Conservation (phyloP, 2,113 vertebrate genomes). For the Nansenia antarctica region DNA sequence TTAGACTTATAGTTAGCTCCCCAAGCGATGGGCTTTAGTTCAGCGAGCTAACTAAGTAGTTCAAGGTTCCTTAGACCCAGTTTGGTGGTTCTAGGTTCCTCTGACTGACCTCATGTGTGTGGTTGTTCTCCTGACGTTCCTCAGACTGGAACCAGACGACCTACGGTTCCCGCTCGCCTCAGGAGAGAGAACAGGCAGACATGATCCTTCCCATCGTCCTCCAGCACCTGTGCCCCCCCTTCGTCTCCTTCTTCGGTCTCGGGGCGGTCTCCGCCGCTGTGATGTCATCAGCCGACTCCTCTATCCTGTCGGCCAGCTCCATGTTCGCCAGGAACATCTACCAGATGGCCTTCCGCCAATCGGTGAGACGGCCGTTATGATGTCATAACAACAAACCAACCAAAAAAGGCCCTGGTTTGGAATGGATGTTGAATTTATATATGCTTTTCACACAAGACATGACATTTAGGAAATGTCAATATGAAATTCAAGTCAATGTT, state of each 20-base stretch:
- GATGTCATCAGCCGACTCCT: slow-evolving; percentile 98
- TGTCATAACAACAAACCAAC: too few relatives aligned
- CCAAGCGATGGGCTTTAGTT: too few relatives aligned
- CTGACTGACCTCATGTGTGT: neutral
- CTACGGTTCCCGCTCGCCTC: slow-evolving; percentile 82
- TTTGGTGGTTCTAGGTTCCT: neutral
- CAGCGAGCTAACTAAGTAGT: too few relatives aligned
- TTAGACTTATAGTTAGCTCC: too few relatives aligned
- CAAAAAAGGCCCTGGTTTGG: neutral
- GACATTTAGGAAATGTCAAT: neutral
- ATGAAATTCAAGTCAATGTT: neutral
- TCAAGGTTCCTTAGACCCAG: neutral
- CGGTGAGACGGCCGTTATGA: slow-evolving; percentile 81
- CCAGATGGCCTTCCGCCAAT: slow-evolving; percentile 93
- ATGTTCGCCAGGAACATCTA: slow-evolving; percentile 99
- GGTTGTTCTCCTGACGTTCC: too few relatives aligned
- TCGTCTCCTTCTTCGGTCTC: slow-evolving; percentile 93
- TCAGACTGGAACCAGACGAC: slow-evolving; percentile 94
- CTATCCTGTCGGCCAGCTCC: slow-evolving; percentile 96
- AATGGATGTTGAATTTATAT: too few relatives aligned
- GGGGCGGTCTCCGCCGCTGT: slow-evolving; percentile 96
- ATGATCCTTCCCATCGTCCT: slow-evolving; percentile 97
- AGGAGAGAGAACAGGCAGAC: slow-evolving; percentile 83
- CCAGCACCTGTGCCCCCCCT: slow-evolving; percentile 92
- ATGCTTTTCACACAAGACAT: too few relatives aligned